Conservation (phyloP, 2,113 vertebrate genomes). For the Oceanodroma tethys region DNA sequence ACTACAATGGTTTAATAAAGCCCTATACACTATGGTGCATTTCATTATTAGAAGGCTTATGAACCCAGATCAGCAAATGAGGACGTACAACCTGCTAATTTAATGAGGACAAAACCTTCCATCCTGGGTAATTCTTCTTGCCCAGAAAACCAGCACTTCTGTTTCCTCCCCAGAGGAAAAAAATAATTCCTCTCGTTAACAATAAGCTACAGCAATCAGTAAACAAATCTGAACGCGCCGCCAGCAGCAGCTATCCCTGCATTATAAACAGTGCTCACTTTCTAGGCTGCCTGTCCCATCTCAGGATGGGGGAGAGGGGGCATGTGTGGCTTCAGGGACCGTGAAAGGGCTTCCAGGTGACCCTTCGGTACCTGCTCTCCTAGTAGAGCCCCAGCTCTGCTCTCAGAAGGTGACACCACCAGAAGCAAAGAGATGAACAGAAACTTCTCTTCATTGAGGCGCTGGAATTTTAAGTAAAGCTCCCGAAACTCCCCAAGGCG, state of each 20-base stretch:
- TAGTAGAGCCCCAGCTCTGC: background rate
- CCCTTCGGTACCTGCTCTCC: background rate
- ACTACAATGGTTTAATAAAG: background rate
- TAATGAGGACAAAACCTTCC: background rate
- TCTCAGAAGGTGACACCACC: background rate
- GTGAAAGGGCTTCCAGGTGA: background rate
- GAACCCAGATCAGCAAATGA: background rate
- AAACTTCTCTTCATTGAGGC: background rate
- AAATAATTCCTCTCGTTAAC: background rate
- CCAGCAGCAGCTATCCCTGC: background rate
- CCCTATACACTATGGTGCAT: background rate
- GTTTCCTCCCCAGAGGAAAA: background rate
- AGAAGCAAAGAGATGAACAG: background rate
- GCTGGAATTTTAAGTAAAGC: background rate
- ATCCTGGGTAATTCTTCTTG: background rate
- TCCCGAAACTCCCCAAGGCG: background rate
- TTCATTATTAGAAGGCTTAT: background rate
- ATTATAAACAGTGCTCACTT: background rate
- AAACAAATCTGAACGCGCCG: background rate
- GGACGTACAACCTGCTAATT: background rate
- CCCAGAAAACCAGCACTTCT: background rate
- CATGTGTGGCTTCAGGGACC: background rate
- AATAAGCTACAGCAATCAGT: background rate
- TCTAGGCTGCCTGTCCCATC: background rate
- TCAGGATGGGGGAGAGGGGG: background rate